Evolutionary conservation across 2,797 vertebrate species (phyloP).

Genomic region (Gallinago stenura): DNA sequence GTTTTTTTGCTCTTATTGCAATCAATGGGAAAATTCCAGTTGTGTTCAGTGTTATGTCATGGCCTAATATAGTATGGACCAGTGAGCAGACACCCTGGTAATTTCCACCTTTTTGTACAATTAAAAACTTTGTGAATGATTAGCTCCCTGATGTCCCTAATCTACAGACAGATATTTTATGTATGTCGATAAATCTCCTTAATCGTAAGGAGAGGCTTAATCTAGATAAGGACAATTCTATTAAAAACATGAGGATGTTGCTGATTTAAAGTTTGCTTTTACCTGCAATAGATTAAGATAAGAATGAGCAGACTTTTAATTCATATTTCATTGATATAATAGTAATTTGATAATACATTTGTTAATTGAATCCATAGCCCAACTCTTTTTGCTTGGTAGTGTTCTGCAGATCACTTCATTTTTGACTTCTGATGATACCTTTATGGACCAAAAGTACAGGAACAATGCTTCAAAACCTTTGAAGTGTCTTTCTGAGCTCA

Average conservation of each 20-base stretch:
- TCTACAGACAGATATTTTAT: neutral
- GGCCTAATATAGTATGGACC: neutral
- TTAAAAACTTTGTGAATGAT: neutral
- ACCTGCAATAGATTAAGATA: neutral
- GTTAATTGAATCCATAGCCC: neutral
- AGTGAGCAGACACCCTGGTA: neutral
- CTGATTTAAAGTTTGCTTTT: neutral
- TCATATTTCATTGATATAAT: neutral
- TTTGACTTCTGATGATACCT: neutral
- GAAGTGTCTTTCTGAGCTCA: neutral
- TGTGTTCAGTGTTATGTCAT: neutral
- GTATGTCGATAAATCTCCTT: neutral
- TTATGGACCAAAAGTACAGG: neutral
- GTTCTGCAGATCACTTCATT: neutral
- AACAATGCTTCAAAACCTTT: neutral
- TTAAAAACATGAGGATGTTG: neutral
- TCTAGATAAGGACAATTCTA: neutral
- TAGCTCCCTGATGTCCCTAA: neutral
- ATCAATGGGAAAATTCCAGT: neutral
- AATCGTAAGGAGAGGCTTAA: neutral
- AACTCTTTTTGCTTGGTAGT: neutral
- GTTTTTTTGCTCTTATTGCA: neutral
- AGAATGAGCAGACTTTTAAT: neutral
- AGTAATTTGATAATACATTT: neutral
- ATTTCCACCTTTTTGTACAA: neutral